Base-by-base conservation (phyloP, 1,140 invertebrate genomes). In the Mamestra configurata region DNA sequence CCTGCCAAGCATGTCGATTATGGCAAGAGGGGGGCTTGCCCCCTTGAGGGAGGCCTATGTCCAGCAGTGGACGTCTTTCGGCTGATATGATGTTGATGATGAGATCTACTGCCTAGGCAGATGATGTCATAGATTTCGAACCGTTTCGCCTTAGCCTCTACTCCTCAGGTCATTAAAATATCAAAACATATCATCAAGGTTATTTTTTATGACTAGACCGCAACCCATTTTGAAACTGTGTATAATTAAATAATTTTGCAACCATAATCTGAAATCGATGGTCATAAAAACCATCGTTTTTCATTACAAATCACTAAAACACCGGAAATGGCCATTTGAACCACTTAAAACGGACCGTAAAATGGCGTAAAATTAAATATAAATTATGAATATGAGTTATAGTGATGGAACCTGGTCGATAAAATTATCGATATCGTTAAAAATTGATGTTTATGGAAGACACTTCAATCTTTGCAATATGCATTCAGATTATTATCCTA, bases 301-400 rank as follows among this genome's bases (percentile, higher is more conserved):
- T 68, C 75, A 68, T 51, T 43, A 66, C 59, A 51, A 49, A 61
- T 77, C 59, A 53, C 46, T 53, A 66, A 55, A 77, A 59, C 46
- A 66, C 77, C 66, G 77, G 77, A 78, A 70, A 71, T 71, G 35
- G 49, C 24, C 40, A 51, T 78, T 78, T 77, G 4, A 46, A 71
- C 46, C 49, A 59, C 77, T 70, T 78, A 20, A 70, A 71, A 71
- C 66, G 27, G 66, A 46, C 77, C 77, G 70, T 71, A 59, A 70
- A 70, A 78, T 59, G 24, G 66, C 59, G 75, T 70, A 59, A 70
- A 78, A 78, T 78, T 78, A 77, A 77, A 77, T 77, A 37, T 53
- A 68, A 66, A 68, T 77, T 77, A 77, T 77, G 43, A 68, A 53
- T 46, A 68, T 77, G 75, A 20, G 37, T n/a, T 61, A 18, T 55